phyloP scores from a whole-genome alignment of 2,797 vertebrate genomes.

The Dryobates pubescens region DNA sequence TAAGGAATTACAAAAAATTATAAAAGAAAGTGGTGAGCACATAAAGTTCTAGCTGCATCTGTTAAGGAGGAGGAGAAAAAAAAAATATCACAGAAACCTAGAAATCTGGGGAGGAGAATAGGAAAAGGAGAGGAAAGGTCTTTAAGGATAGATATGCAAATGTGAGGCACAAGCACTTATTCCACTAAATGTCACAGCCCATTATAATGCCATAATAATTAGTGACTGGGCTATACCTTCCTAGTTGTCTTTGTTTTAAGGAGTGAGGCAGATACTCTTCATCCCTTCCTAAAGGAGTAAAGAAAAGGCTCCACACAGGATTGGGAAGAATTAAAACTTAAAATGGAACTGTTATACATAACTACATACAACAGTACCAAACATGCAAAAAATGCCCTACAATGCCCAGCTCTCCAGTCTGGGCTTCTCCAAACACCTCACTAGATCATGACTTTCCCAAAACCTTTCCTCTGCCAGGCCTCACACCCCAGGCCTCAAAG shows the following conservation, averaged over 20 bases:
- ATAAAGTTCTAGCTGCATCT: constrained; percentile 44
- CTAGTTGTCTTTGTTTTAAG: not conserved
- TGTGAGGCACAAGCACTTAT: not conserved
- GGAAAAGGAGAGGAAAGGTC: not conserved
- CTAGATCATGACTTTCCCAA: too few species aligned
- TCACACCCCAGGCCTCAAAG: too few species aligned
- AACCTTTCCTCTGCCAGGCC: too few species aligned
- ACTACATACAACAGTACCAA: too few species aligned
- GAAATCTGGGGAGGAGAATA: not conserved
- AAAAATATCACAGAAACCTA: not conserved
- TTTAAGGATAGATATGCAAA: not conserved
- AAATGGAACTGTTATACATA: too few species aligned
- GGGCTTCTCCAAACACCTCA: too few species aligned
- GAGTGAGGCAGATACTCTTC: too few species aligned
- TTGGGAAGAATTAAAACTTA: too few species aligned
- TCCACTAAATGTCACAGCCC: not conserved
- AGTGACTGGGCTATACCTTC: not conserved
- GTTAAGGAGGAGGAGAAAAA: not conserved
- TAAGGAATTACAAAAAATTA: not conserved
- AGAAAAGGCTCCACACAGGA: too few species aligned
- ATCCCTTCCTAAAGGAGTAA: too few species aligned
- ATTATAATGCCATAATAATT: not conserved
- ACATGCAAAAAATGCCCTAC: too few species aligned
- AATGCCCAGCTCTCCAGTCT: too few species aligned
- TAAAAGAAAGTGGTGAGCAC: constrained; percentile 25